These are phyloP conservation scores for Cryptoprocta ferox DNA, from an alignment of 2,797 vertebrate species.

Conservation along the genomic window DNA sequence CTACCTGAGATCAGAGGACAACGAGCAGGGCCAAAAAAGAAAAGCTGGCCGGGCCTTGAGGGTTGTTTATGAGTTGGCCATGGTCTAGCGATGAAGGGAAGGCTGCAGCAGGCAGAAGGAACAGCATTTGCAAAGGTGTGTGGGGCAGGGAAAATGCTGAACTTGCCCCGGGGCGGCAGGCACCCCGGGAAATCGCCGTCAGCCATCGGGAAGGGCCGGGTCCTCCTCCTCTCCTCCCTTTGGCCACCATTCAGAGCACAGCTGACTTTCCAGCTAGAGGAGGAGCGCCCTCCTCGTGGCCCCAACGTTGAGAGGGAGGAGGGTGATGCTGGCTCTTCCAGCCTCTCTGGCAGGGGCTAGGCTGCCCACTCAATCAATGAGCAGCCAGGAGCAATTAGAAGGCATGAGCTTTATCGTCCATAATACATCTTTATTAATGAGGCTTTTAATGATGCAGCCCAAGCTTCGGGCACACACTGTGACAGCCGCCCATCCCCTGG, in stretches of 20 bases:
- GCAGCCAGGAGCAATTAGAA: constrained; percentile 73
- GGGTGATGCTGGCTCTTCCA: constrained; percentile 17
- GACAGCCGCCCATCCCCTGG: constrained; percentile 24
- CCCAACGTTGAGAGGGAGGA: not conserved
- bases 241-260: not conserved
- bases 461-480: constrained; percentile 70
- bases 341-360: constrained; percentile 7
- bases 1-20: not conserved
- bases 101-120: not conserved
- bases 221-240: not conserved
- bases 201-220: not conserved
- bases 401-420: constrained; percentile 69
- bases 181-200: not conserved
- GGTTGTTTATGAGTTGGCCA: not conserved
- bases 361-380: constrained; percentile 45
- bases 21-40: not conserved
- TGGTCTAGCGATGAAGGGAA: not conserved
- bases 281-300: not conserved
- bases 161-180: not conserved
- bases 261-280: not conserved
- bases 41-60: not conserved
- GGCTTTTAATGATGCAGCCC: not conserved
- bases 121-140: not conserved
- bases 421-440: constrained; percentile 69
- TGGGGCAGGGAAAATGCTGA: accelerated